Evolutionary conservation across 2,888 invertebrate genomes (phyloP), one percentile per base, ranked within the genome.

Genomic region (Brachyopa scutellaris): DNA sequence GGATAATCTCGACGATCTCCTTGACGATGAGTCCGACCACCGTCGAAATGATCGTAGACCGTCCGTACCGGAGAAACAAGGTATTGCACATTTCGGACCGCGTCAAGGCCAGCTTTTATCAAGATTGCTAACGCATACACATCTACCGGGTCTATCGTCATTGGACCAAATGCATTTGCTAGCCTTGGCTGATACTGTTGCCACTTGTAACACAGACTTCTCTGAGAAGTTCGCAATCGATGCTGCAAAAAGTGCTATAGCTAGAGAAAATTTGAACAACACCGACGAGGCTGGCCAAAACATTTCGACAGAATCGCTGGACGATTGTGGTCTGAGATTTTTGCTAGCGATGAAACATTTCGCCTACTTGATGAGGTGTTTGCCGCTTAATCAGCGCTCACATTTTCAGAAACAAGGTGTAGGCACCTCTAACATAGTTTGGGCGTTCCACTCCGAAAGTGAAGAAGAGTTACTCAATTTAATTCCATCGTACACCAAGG

Each of bases 391-490:
- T 0, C 98, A 99, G 89, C 92, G 99, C 62, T 94, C 95, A 0
- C 93, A 94, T 66, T 93, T 98, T 84, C 97, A 97, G 87, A 95
- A 95, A 62, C 94, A 95, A 84, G 98, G 97, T 17, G 95, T 97
- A 0, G 95, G 95, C 31, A 95, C 95, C 7, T 95, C 97, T 86
- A 97, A 98, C 90, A 93, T 99, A 15, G 98, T 98, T 2, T 99
- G 99, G 99, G 99, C 99, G 0, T 99, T 97, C 91, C 99, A 99
- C 90, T 99, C 99, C 0, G 99, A 99, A 91, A 96, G 97, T 15
- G 97, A 98, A 89, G 98, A 98, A 86, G 99, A 99, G 89, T 92
- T 99, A 66, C 91, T 99, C 9, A 95, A 95, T 72, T 91, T 98
- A 55, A 95, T 98, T 84, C 99, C 99, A 0, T 95, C 95, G 0